Percentiles rank a stretch among this genome's conserved stretches.
Evolutionary conservation across 2,797 vertebrate genomes (phyloP).

Genomic region (Fistularia tabacaria): DNA sequence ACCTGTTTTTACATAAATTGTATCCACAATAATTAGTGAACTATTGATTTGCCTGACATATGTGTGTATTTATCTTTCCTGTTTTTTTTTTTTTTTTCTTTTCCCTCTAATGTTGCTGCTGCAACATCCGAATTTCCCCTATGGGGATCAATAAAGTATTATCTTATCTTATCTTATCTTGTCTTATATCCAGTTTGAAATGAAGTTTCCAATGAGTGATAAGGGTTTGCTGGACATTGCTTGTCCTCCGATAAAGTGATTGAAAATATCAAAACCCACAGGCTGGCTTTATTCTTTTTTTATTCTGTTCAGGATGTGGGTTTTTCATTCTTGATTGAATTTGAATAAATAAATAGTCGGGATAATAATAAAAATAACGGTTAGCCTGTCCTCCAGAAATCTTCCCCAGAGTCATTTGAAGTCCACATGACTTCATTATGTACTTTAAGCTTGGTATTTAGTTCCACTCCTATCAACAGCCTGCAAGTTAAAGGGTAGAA

Average conservation of each 20-base stretch:
- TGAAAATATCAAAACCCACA: conserved; percentile 23
- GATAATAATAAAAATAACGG: too few species aligned
- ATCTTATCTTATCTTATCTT: too few species aligned
- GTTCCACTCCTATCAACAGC: conserved; percentile 42
- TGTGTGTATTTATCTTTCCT: too few species aligned
- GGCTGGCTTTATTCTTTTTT: neutral
- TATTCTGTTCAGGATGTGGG: too few species aligned
- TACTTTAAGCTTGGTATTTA: conserved; percentile 52
- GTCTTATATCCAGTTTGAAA: conserved; percentile 54
- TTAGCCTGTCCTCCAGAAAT: too few species aligned
- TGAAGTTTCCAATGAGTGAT: conserved; percentile 46
- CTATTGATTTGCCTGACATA: conserved; percentile 63
- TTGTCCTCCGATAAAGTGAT: conserved; percentile 30
- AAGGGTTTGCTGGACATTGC: conserved; percentile 33
- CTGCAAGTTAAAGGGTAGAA: conserved; percentile 61
- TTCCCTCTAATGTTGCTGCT: too few species aligned
- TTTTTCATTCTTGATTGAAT: too few species aligned
- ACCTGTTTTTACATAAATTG: too few species aligned
- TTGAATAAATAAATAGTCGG: too few species aligned
- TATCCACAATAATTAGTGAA: conserved; percentile 34
- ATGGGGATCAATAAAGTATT: too few species aligned
- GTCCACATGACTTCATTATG: conserved; percentile 33
- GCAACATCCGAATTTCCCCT: too few species aligned
- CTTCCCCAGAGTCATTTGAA: neutral
- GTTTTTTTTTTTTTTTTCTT: too few species aligned